phyloP scores from a whole-genome alignment of 2,888 invertebrate species.

The Macroteleia sp. region DNA sequence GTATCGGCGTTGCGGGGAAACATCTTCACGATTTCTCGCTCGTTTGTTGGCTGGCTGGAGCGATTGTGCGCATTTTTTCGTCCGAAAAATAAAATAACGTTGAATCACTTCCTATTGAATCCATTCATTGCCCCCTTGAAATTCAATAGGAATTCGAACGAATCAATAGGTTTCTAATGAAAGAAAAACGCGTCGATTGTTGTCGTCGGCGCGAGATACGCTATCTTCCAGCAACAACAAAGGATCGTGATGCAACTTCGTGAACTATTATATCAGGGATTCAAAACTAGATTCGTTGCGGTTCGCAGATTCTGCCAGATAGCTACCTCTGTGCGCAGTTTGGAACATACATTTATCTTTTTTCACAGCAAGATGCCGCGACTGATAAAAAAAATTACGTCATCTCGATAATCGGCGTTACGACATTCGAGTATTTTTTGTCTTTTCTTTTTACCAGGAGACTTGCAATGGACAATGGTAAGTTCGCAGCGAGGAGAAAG shows the following conservation, averaged over 20 bases:
- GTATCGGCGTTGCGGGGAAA: conserved; percentile 30
- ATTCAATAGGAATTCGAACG: conserved; percentile 48
- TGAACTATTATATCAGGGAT: conserved; percentile 56
- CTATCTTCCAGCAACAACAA: conserved; percentile 43
- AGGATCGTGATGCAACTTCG: conserved; percentile 51
- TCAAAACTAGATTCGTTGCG: conserved; percentile 46
- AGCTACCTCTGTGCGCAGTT: conserved; percentile 27
- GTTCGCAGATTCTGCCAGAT: conserved; percentile 40
- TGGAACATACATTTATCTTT: conserved; percentile 22
- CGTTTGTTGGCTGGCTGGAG: conserved; percentile 9
- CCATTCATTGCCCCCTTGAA: conserved; percentile 40
- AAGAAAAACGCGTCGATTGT: conserved; percentile 56
- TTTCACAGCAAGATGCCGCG: conserved; percentile 15
- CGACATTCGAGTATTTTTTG: not conserved
- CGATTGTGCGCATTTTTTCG: conserved; percentile 41
- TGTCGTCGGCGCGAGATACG: conserved; percentile 40
- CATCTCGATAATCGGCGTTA: conserved; percentile 19
- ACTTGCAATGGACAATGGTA: conserved; percentile 27
- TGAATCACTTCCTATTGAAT: conserved; percentile 51
- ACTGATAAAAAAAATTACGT: conserved; percentile 23
- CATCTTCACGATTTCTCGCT: conserved; percentile 38
- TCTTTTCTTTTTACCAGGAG: too few relatives aligned
- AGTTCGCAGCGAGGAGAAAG: conserved; percentile 41
- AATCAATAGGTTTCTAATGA: conserved; percentile 55
- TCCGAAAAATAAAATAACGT: conserved; percentile 38